Conservation (phyloP, 2,888 invertebrate genomes). For the Epirrhoe alternata region DNA sequence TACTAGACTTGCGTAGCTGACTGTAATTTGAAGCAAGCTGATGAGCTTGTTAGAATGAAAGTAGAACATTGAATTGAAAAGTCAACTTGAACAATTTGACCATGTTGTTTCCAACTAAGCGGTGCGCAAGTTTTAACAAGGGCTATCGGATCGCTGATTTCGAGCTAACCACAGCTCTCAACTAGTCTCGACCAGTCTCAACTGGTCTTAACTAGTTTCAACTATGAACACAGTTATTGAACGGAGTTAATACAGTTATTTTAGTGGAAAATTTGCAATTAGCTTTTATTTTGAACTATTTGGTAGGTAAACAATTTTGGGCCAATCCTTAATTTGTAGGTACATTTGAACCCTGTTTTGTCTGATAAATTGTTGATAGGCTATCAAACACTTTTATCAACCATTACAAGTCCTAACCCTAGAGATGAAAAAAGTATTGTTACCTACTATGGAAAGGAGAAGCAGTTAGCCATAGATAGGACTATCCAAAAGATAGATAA, state of each 20-base stretch:
- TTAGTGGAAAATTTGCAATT: not conserved
- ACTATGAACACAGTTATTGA: constrained; percentile 15
- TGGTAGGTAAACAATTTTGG: too few species aligned
- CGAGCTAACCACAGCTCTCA: constrained; percentile 24
- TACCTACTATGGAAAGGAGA: too few species aligned
- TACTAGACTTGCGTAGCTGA: too few species aligned
- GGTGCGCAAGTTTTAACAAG: constrained; percentile 29
- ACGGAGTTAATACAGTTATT: constrained; percentile 13
- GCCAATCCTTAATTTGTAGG: too few species aligned
- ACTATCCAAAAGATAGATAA: too few species aligned
- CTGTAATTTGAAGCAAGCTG: not conserved
- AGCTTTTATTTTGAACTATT: not conserved
- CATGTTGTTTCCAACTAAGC: constrained; percentile 18
- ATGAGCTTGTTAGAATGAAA: not conserved
- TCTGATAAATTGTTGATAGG: too few species aligned
- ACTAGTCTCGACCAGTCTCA: not conserved
- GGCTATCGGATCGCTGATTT: constrained; percentile 26
- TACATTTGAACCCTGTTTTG: too few species aligned
- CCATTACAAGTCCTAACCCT: too few species aligned
- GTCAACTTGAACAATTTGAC: constrained; percentile 2
- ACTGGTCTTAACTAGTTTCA: not conserved
- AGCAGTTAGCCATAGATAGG: too few species aligned
- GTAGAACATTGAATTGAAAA: not conserved
- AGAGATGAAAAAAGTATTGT: too few species aligned
- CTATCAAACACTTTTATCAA: too few species aligned